These are phyloP conservation scores for Arvicanthis niloticus DNA, from an alignment of 2,113 vertebrate genomes.

Conservation along the genomic window DNA sequence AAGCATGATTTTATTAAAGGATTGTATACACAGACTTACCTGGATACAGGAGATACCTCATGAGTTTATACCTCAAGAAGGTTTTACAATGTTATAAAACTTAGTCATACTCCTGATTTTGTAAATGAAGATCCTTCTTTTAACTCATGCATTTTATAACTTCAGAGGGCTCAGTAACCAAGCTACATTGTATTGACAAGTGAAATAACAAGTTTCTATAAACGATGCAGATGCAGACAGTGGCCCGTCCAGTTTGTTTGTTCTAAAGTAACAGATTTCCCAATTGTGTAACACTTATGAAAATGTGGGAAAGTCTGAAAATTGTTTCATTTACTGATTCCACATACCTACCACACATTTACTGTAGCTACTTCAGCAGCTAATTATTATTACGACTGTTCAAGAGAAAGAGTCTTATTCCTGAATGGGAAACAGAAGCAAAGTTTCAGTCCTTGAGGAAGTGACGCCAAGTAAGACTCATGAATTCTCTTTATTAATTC, in stretches of 20 bases:
- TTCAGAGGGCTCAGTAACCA: constrained; percentile 48
- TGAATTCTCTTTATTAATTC: constrained; percentile 54
- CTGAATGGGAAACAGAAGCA: constrained; percentile 56
- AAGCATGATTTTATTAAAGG: constrained; percentile 34
- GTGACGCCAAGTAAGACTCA: neutral
- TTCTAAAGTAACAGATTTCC: constrained; percentile 37
- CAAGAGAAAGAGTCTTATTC: constrained; percentile 59
- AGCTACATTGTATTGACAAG: constrained; percentile 61
- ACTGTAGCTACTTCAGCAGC: constrained; percentile 44
- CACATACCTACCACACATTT: neutral
- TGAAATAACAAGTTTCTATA: constrained; percentile 47
- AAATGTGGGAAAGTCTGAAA: constrained; percentile 39
- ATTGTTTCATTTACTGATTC: constrained; percentile 52
- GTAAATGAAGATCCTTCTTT: constrained; percentile 4
- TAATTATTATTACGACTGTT: constrained; percentile 55
- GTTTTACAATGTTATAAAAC: constrained; percentile 53
- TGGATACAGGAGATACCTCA: neutral
- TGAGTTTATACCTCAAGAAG: constrained; percentile 12
- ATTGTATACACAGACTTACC: constrained; percentile 23
- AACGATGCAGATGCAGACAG: constrained; percentile 37
- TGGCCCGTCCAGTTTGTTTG: constrained; percentile 36
- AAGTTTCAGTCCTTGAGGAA: constrained; percentile 55
- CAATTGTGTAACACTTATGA: constrained; percentile 27
- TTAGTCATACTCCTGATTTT: constrained; percentile 54
- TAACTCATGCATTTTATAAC: constrained; percentile 55